phyloP scores from a whole-genome alignment of 2,888 invertebrate genomes.

The Caenorhabditis becei region DNA sequence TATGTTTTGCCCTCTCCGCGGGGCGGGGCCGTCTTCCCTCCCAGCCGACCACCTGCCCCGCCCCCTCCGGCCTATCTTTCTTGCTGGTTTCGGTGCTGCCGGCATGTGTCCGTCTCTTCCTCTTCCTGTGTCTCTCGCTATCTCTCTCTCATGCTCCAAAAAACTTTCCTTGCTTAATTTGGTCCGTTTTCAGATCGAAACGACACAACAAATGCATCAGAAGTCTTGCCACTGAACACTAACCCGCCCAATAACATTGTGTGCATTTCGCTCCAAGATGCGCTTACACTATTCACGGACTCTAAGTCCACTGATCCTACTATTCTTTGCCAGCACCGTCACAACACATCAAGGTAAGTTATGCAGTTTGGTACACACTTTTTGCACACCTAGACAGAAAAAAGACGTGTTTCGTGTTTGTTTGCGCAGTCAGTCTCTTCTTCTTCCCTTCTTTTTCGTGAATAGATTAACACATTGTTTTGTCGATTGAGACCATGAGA shows the following conservation, averaged over 20 bases:
- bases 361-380: not conserved
- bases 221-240: constrained; percentile 10
- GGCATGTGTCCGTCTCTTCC: constrained; percentile 6
- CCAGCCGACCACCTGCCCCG: constrained; percentile 38
- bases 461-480: constrained; percentile 48
- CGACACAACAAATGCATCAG: constrained; percentile 44
- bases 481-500: constrained; percentile 15
- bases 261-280: constrained; percentile 23
- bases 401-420: constrained; percentile 17
- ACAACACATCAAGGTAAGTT: constrained; percentile 45
- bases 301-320: constrained; percentile 30
- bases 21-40: constrained; percentile 28
- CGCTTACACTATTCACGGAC: constrained; percentile 42
- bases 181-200: constrained; percentile 45
- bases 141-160: constrained; percentile 7
- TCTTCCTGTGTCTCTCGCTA: constrained; percentile 12
- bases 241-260: constrained; percentile 4
- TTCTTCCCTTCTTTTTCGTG: constrained; percentile 28
- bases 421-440: constrained; percentile 21
- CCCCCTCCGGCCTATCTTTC: constrained; percentile 47
- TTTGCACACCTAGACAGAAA: not conserved
- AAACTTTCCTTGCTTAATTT: constrained; percentile 3
- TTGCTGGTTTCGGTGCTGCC: constrained; percentile 35
- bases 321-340: constrained; percentile 6
- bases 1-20: constrained; percentile 46